Conservation (phyloP, 2,797 vertebrate species). For the Fundulus diaphanus region DNA sequence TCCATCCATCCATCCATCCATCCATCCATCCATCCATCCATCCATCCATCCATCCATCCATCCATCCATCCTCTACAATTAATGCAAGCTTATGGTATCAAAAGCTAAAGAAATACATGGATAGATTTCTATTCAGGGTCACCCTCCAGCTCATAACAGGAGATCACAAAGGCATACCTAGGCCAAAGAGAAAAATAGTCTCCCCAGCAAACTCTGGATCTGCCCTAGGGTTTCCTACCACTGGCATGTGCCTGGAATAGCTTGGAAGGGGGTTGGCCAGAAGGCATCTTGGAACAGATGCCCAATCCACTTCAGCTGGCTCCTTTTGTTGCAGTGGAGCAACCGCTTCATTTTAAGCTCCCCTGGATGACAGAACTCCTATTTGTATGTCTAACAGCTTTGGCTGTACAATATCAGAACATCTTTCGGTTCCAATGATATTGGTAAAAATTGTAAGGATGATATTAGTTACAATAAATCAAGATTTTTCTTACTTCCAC, state of each 20-base stretch:
- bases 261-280: neutral
- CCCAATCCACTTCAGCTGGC: neutral
- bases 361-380: neutral
- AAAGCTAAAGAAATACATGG: too few species aligned
- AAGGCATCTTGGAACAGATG: neutral
- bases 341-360: too few species aligned
- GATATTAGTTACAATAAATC: neutral
- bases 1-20: too few species aligned
- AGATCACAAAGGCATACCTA: too few species aligned
- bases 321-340: too few species aligned
- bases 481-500: neutral
- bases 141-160: too few species aligned
- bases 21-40: slow-evolving; percentile 1
- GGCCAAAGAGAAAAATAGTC: neutral
- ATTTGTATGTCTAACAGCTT: neutral
- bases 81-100: too few species aligned
- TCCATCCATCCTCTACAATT: neutral
- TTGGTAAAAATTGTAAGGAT: neutral
- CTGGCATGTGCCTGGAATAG: neutral
- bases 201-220: neutral
- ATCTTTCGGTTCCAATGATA: neutral
- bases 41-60: neutral
- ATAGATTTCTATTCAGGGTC: too few species aligned
- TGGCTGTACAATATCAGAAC: neutral
- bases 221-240: neutral